These are phyloP conservation scores for Fabriciana adippe DNA, from an alignment of 2,888 invertebrate genomes.

Conservation along the genomic window DNA sequence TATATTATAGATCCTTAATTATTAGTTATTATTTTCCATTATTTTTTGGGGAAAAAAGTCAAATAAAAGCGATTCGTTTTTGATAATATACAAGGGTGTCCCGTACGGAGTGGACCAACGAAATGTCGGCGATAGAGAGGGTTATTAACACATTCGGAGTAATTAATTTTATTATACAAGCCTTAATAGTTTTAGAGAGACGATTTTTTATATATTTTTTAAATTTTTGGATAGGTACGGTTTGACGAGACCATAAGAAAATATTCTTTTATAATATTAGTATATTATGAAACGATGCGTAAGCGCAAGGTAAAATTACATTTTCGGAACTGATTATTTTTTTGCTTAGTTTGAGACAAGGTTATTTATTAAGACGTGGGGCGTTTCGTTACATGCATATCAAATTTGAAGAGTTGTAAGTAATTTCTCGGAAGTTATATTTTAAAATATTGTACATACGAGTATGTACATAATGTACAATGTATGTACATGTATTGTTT, in stretches of 20 bases:
- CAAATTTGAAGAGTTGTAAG: slow-evolving; percentile 13
- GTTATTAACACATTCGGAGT: no score
- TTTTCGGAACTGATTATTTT: slow-evolving; percentile 22
- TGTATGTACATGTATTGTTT: background rate
- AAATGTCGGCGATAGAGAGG: no score
- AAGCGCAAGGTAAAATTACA: slow-evolving; percentile 18
- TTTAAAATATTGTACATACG: background rate
- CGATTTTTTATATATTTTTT: no score
- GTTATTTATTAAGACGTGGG: slow-evolving; percentile 17
- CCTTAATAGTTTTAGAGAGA: no score
- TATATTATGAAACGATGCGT: background rate
- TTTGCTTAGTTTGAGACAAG: slow-evolving; percentile 10
- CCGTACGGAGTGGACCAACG: no score
- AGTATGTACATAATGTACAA: background rate
- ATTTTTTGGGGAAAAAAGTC: no score
- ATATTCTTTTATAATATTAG: slow-evolving; percentile 5
- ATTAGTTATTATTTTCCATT: no score
- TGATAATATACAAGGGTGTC: no score
- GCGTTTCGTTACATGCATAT: slow-evolving; percentile 21
- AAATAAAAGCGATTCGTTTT: no score
- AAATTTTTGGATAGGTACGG: no score
- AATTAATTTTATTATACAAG: no score
- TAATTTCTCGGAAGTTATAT: slow-evolving; percentile 8
- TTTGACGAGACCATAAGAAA: background rate
- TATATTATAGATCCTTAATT: no score